A percentile compares a stretch with the other conserved stretches of the same genome.
Conservation (phyloP, 2,797 vertebrate genomes). For the Apogon hyalosoma region DNA sequence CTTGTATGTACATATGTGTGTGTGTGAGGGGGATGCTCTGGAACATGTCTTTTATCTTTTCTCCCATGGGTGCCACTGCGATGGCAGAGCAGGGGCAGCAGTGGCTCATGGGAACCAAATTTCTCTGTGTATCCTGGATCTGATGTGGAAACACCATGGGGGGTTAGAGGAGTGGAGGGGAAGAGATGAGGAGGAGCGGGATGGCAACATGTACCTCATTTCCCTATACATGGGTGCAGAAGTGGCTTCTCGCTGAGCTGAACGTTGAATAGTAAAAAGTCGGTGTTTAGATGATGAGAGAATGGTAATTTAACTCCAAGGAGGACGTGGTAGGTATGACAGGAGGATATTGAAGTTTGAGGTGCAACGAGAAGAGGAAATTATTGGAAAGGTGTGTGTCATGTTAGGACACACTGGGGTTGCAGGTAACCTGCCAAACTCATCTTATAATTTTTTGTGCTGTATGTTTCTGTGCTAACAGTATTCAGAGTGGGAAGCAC, state of each 20-base stretch:
- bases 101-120: constrained; percentile 79
- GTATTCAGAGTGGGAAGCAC: no score
- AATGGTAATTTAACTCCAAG: constrained; percentile 23
- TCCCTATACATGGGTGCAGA: constrained; percentile 36
- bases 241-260: constrained; percentile 25
- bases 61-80: constrained; percentile 81
- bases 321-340: constrained; percentile 13
- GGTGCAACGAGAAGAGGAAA: not conserved
- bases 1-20: constrained; percentile 38
- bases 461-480: no score
- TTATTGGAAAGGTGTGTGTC: constrained; percentile 35
- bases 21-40: constrained; percentile 64
- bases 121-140: constrained; percentile 67
- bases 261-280: constrained; percentile 24
- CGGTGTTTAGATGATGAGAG: constrained; percentile 35
- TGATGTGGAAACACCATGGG: constrained; percentile 69
- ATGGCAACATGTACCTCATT: constrained; percentile 52
- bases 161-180: constrained; percentile 33
- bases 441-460: not conserved
- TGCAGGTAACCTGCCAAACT: constrained; percentile 26
- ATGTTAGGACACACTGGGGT: constrained; percentile 4
- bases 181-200: not conserved
- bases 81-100: constrained; percentile 75
- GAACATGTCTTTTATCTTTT: constrained; percentile 82
- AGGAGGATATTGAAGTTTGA: not conserved